Evolutionary conservation across 2,113 vertebrate species (phyloP).

Genomic region (Taxidea taxus): DNA sequence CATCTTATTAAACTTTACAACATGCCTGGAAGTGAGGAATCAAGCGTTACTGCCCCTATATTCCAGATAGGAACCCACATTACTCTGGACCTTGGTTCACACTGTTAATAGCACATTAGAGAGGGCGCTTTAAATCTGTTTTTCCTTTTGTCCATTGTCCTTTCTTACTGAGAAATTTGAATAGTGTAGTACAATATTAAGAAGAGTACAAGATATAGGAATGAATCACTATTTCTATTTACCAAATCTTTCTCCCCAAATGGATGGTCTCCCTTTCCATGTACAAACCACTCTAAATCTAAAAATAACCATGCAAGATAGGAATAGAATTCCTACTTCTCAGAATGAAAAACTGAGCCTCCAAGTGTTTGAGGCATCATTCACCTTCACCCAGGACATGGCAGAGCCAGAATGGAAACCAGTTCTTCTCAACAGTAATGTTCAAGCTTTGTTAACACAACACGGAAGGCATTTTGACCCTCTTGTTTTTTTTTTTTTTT

Average conservation of each 20-base stretch:
- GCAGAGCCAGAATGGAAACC: not conserved
- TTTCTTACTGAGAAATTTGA: not conserved
- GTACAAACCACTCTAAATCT: not conserved
- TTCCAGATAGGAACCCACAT: not conserved
- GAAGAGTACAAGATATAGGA: not conserved
- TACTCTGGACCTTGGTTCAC: not conserved
- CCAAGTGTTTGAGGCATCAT: not conserved
- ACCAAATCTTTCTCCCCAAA: not conserved
- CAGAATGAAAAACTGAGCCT: not conserved
- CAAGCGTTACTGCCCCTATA: not conserved
- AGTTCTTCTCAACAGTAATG: not conserved
- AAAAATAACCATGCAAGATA: not conserved
- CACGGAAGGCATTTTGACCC: not conserved
- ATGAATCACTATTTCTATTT: not conserved
- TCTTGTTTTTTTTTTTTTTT: not conserved
- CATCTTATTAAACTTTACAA: constrained; percentile 58
- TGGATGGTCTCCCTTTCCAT: not conserved
- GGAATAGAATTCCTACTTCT: not conserved
- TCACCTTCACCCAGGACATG: not conserved
- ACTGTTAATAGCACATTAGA: not conserved
- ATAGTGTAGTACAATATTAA: not conserved
- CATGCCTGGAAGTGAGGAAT: constrained; percentile 43
- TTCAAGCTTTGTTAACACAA: not conserved
- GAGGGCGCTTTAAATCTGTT: not conserved
- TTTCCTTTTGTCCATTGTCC: not conserved